Evolutionary conservation across 2,797 vertebrate genomes (phyloP).

Genomic region (Peromyscus eremicus): DNA sequence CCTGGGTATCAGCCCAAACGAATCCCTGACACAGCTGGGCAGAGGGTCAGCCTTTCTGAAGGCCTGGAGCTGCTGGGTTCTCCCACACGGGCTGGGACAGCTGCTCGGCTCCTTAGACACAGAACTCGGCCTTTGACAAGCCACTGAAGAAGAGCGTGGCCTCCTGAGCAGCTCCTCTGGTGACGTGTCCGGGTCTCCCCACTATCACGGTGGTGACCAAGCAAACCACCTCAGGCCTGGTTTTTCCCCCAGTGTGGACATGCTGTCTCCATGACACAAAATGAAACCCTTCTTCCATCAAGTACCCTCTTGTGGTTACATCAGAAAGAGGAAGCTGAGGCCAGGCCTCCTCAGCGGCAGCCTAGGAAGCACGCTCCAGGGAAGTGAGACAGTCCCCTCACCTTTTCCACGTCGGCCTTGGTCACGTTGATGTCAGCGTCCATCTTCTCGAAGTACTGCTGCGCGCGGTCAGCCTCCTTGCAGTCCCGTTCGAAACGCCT

Average conservation of each 20-base stretch:
- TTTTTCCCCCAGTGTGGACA: neutral
- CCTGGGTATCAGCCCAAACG: neutral
- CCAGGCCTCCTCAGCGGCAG: neutral
- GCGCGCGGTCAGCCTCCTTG: constrained; percentile 95
- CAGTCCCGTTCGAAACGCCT: constrained; percentile 96
- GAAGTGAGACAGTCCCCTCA: constrained; percentile 78
- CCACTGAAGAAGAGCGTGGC: neutral
- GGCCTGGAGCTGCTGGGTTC: neutral
- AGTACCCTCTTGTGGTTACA: neutral
- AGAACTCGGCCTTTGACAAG: neutral
- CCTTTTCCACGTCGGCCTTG: constrained; percentile 98
- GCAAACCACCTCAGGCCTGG: neutral
- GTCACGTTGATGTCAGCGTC: constrained; percentile 98
- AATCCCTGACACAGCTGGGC: neutral
- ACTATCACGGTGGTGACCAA: neutral
- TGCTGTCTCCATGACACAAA: neutral
- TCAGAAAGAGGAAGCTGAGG: constrained; percentile 52
- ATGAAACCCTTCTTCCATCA: neutral
- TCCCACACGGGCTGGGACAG: neutral
- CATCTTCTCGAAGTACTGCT: constrained; percentile 98
- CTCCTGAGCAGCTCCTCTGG: neutral
- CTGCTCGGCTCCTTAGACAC: neutral
- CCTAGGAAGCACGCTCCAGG: neutral
- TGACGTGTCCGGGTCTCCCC: neutral
- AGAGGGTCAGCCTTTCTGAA: neutral